A percentile compares a stretch with the other conserved stretches of the same genome.
phyloP scores from a whole-genome alignment of 2,888 invertebrate genomes.

The Buathra laborator region DNA sequence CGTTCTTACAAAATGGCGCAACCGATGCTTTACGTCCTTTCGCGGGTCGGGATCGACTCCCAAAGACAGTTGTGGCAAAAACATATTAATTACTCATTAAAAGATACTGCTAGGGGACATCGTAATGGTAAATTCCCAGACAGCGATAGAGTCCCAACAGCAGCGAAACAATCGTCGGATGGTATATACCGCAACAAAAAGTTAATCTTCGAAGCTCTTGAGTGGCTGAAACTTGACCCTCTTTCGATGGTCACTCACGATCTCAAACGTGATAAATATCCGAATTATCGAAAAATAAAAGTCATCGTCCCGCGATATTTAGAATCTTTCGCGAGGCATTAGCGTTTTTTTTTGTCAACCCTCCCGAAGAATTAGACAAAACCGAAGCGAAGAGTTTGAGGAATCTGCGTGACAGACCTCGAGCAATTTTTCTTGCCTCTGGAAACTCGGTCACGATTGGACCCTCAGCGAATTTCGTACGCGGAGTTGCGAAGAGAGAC shows the following conservation, averaged over 20 bases:
- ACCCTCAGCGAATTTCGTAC: conserved; percentile 37
- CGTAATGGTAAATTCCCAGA: conserved; percentile 68
- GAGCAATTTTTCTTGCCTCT: conserved; percentile 67
- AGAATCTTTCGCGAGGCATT: neutral
- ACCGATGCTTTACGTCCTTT: conserved; percentile 43
- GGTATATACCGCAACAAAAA: conserved; percentile 60
- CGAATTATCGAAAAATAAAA: conserved; percentile 9
- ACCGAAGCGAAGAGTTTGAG: conserved; percentile 35
- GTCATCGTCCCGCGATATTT: neutral
- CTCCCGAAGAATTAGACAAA: conserved; percentile 52
- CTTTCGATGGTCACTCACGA: conserved; percentile 13
- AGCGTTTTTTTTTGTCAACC: conserved; percentile 4
- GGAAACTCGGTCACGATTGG: conserved; percentile 68
- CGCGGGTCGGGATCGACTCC: conserved; percentile 9
- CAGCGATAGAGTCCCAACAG: conserved; percentile 41
- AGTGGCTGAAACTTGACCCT: neutral
- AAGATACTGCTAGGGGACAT: conserved; percentile 56
- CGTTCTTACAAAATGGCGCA: conserved; percentile 57
- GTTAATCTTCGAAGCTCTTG: conserved; percentile 11
- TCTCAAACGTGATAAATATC: conserved; percentile 11
- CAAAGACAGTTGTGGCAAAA: conserved; percentile 34
- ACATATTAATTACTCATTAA: conserved; percentile 66
- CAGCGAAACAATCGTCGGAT: conserved; percentile 55
- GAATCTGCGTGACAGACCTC: conserved; percentile 47
- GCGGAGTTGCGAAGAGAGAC: conserved; percentile 18